These are phyloP conservation scores for Ailurus styani DNA, from an alignment of 2,113 vertebrate genomes.

Conservation along the genomic window DNA sequence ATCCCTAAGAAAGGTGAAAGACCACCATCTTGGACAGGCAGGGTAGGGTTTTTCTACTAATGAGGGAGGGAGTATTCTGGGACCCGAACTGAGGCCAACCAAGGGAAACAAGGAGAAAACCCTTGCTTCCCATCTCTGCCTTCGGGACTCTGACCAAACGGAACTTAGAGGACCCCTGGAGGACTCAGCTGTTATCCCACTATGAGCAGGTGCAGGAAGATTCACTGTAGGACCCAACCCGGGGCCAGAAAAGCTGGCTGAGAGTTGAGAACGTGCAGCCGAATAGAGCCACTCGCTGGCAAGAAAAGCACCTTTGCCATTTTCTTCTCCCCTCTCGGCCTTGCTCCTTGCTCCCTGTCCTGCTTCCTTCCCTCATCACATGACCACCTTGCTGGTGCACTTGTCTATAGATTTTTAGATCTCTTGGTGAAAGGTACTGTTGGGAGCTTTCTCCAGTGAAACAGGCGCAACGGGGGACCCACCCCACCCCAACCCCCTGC, in stretches of 20 bases:
- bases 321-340: background rate
- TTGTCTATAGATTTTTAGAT: background rate
- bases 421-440: background rate
- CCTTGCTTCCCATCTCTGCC: background rate
- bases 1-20: background rate
- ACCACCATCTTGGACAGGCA: background rate
- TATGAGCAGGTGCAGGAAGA: background rate
- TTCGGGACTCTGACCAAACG: background rate
- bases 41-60: background rate
- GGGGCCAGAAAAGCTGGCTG: background rate
- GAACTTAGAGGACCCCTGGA: background rate
- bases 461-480: accelerated
- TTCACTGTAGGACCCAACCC: background rate
- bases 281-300: background rate
- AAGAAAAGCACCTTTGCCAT: background rate
- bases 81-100: background rate
- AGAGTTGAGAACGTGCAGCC: background rate
- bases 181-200: background rate
- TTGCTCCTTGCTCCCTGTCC: background rate
- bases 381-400: background rate
- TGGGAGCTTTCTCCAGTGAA: background rate
- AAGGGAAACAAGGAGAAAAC: background rate
- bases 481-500: background rate
- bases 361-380: background rate
- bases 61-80: background rate